Evolutionary conservation across 2,888 invertebrate genomes (phyloP).

Genomic region (Eucriotettix oculatus): DNA sequence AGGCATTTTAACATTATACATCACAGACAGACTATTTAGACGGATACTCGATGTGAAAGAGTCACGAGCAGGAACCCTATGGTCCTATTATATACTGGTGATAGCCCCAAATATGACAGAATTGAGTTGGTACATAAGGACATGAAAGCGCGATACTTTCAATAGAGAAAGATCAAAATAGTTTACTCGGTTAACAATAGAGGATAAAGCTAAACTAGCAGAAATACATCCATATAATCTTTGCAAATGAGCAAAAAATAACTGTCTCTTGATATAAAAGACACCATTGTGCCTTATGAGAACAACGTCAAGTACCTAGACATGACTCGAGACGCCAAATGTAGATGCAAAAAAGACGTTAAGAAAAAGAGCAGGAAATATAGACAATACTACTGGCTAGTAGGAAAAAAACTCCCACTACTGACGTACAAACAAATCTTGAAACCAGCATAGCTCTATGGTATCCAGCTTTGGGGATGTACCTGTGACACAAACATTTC

Average conservation of each 20-base stretch:
- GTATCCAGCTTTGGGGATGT: neutral
- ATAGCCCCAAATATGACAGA: too few species aligned
- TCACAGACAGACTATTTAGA: neutral
- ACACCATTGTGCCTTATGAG: neutral
- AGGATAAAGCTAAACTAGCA: neutral
- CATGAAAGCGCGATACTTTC: neutral
- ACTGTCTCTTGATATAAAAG: neutral
- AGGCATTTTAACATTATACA: neutral
- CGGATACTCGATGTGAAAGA: neutral
- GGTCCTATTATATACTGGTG: too few species aligned
- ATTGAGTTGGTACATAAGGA: too few species aligned
- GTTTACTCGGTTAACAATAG: neutral
- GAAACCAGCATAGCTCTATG: neutral
- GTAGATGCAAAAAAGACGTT: neutral
- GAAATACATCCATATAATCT: neutral
- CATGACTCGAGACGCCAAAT: neutral
- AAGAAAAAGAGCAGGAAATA: neutral
- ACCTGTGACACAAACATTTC: neutral
- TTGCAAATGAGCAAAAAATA: neutral
- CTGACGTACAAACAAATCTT: neutral
- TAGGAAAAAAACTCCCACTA: neutral
- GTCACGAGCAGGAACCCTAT: too few species aligned
- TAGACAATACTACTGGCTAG: neutral
- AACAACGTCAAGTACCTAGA: neutral
- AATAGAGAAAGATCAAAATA: neutral